Base-by-base conservation (phyloP, 2,797 vertebrate species). In the Ceryle rudis region DNA sequence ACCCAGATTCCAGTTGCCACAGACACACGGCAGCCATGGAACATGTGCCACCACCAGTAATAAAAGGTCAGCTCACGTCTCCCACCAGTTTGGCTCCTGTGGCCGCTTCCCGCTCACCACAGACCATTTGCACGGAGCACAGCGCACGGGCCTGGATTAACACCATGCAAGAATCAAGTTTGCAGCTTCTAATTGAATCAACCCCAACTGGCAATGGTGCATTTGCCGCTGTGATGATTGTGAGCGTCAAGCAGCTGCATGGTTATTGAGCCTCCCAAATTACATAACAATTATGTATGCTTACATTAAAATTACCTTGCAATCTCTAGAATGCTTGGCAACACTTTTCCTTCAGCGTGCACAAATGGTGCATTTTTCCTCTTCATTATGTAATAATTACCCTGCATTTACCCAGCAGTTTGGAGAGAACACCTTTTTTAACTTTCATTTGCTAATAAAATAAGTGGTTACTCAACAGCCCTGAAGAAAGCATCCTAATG, bases 301-400 rank as follows among this genome's bases (percentile, higher is more conserved):
- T 89, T 89, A 87, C 81, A 91, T 69, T 94, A 89, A 95, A 93
- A 93, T 72, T 85, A 96, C 96, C 92, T 95, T 92, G 89, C 95
- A 92, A 75, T 81, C 91, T 78, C 65, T 74, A 55, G 60, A 95
- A 81, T 94, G 95, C 95, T 92, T 91, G 96, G 95, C 95, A 97
- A 96, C 95, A 95, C 79, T 95, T 90, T 54, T 89, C 69, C 86
- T 94, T 88, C 92, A 74, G 84, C 5, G 5, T 39, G 81, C 86
- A 93, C 65, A 80, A 92, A 87, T 0, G 6, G 41, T 74, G 84
- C 54, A n/a, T 65, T 89, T 91, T 69, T 52, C 74, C 86, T 81
- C 95, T 93, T 92, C 96, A 94, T 96, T 95, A 92, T 69, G 62
- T 29, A 82, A 82, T 87, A 94, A 96, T 89, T 90, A 75, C 73